Evolutionary conservation across 2,113 vertebrate genomes (phyloP).

Genomic region (Bufo gargarizans): DNA sequence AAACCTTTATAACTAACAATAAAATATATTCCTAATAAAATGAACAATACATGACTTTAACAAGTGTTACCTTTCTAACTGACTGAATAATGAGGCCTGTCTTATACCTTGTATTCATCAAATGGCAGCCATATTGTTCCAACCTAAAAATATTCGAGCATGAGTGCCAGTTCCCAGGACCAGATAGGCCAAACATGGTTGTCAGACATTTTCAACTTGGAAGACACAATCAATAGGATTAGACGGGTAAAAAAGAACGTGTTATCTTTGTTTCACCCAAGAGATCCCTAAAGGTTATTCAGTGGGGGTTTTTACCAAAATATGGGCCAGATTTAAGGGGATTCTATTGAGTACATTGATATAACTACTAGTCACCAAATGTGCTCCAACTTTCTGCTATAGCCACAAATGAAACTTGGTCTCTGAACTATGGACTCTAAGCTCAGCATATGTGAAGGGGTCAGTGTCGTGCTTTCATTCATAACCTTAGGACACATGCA

Average conservation of each 20-base stretch:
- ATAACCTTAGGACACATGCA: too few species aligned
- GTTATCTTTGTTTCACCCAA: not conserved
- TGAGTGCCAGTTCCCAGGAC: too few species aligned
- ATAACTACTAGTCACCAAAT: too few species aligned
- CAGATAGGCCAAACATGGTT: too few species aligned
- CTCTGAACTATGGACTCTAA: not conserved
- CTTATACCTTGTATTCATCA: not conserved
- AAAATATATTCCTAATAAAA: not conserved
- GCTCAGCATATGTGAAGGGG: not conserved
- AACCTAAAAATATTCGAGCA: not conserved
- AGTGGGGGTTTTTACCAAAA: too few species aligned
- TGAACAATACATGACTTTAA: not conserved
- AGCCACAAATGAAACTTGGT: not conserved
- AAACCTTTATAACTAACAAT: too few species aligned
- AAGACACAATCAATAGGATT: not conserved
- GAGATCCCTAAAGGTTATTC: too few species aligned
- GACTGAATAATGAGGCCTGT: not conserved
- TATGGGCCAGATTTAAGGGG: too few species aligned
- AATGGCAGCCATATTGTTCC: not conserved
- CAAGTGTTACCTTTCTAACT: not conserved
- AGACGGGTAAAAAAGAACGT: not conserved
- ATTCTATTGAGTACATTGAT: too few species aligned
- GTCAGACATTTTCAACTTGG: too few species aligned
- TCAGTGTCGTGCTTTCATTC: too few species aligned
- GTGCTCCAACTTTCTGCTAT: not conserved